Base-by-base conservation (phyloP, 2,113 vertebrate species). In the Chauna torquata region DNA sequence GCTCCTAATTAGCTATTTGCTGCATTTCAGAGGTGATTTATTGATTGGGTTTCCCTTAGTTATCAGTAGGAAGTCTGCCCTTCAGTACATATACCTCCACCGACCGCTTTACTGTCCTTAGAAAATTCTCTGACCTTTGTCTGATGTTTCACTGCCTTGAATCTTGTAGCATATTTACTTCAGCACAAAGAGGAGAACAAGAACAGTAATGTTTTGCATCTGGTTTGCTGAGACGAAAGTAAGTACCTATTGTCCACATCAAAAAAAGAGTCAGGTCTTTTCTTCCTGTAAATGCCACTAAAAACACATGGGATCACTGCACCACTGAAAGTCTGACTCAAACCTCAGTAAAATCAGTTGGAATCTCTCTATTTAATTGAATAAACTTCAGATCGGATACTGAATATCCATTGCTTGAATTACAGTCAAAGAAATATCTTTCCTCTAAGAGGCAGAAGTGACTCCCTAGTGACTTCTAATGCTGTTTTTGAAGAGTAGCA, bases 1-100 rank as follows among this genome's bases (percentile, higher is more conserved):
- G 54, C 36, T 91, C 5, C 49, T 93, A 91, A 91, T 57, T 32
- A 94, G 19, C 30, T 76, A 65, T 82, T 82, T 94, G 38, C 65
- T 91, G 61, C 62, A 86, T 80, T 97, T 96, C 80, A 83, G 71
- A 86, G 44, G 62, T 95, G 69, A 92, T 88, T 95, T 96, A 86
- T 84, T 91, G 80, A 96, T 82, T 89, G 1, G 5, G 2, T 97
- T 97, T 96, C 76, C 42, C 11, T 52, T 95, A 88, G 72, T 82
- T 92, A 80, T 84, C 88, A 96, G 68, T 94, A 94, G 95, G 55
- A 88, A 40, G 32, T 94, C 69, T 52, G 49, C 54, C 61, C 69
- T 92, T 93, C 82, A 64, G 57, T 54, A 84, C 57, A 54, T 65
- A 69, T 10, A 12, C 82, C 91, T 85, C 72, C 54, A 85, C 16